Percentiles rank a stretch among this genome's conserved stretches.
phyloP scores from a whole-genome alignment of 30 jellyfish, hydroid and myxozoan genomes.

The Mastigias papua region DNA sequence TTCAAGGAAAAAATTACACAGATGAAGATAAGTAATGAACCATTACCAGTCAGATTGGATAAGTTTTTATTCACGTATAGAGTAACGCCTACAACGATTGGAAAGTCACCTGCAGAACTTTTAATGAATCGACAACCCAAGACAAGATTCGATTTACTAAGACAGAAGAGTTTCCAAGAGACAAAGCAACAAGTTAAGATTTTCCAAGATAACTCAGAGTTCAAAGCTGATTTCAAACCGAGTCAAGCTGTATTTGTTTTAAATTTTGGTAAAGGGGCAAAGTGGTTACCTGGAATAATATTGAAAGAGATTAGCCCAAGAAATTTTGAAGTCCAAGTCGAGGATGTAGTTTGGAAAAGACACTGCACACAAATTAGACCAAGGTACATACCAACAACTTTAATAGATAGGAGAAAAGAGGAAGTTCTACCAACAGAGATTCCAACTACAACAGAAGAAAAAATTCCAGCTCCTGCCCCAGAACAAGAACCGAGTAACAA shows the following conservation, averaged over 20 bases:
- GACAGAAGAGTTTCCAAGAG: conserved; percentile 9
- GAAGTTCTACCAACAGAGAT: conserved; percentile 26
- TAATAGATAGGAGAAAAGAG: no score
- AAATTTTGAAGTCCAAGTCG: no score
- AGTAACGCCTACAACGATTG: conserved; percentile 37
- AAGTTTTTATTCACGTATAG: conserved; percentile 27
- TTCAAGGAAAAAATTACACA: conserved; percentile 23
- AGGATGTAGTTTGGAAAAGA: no score
- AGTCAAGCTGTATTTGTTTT: conserved; percentile 28
- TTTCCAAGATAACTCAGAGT: conserved; percentile 17
- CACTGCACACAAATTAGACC: no score
- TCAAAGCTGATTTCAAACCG: conserved; percentile 18
- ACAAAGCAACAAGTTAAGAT: conserved; percentile 32
- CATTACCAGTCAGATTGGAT: conserved; percentile 31
- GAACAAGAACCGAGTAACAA: conserved; percentile 10
- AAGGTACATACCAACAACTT: no score
- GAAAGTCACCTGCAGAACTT: conserved; percentile 60
- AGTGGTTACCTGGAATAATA: conserved; percentile 23
- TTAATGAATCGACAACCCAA: conserved; percentile 34
- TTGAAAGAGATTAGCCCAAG: no score
- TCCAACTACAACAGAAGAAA: conserved; percentile 10
- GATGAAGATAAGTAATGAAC: conserved; percentile 7
- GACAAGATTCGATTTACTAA: conserved; percentile 22
- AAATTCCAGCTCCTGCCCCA: conserved; percentile 15
- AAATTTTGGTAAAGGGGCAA: conserved; percentile 19